Conservation (phyloP, 2,888 invertebrate genomes). For the Pyralis farinalis region DNA sequence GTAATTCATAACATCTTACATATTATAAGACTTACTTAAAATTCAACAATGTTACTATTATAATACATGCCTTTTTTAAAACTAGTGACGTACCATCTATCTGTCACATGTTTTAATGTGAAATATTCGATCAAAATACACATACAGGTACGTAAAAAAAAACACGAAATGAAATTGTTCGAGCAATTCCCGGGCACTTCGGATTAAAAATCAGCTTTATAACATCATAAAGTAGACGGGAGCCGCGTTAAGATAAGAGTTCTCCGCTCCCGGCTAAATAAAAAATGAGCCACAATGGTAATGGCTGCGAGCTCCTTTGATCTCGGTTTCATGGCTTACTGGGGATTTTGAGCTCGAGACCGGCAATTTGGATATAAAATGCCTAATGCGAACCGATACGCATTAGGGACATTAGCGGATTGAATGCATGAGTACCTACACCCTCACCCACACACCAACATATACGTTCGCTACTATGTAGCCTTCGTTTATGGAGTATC, state of each 20-base stretch:
- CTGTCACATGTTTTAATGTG: no score
- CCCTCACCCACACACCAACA: conserved; percentile 11
- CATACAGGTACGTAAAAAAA: no score
- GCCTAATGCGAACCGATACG: conserved; percentile 63
- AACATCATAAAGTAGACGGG: conserved; percentile 74
- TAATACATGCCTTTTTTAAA: no score
- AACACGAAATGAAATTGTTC: conserved; percentile 34
- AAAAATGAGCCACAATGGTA: conserved; percentile 80
- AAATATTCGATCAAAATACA: no score
- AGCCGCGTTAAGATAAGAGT: conserved; percentile 73
- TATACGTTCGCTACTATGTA: conserved; percentile 9
- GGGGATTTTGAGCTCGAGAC: conserved; percentile 64
- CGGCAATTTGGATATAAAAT: conserved; percentile 76
- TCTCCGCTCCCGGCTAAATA: conserved; percentile 64
- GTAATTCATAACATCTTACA: no score
- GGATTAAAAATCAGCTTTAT: conserved; percentile 81
- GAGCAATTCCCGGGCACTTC: conserved; percentile 53
- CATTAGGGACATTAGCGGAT: conserved; percentile 72
- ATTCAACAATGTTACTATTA: no score
- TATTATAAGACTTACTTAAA: no score
- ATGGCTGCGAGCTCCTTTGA: conserved; percentile 71
- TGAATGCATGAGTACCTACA: conserved; percentile 39
- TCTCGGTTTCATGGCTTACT: conserved; percentile 77
- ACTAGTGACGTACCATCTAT: no score
- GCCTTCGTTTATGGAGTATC: conserved; percentile 2